phyloP scores from a whole-genome alignment of 1,140 invertebrate species.

The Aphaenogaster floridana region DNA sequence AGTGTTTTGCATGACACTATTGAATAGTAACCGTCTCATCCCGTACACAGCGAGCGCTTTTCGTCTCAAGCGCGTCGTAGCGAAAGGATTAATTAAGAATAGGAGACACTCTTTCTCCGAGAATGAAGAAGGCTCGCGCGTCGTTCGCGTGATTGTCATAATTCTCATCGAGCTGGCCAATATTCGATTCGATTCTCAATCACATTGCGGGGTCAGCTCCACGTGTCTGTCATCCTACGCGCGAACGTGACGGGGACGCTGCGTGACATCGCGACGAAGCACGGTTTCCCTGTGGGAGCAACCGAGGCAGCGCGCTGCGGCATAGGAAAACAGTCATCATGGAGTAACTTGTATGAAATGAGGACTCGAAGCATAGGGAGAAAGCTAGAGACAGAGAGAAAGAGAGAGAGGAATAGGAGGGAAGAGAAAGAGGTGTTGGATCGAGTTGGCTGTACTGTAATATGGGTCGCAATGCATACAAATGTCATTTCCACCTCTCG shows the following conservation, averaged over 20 bases:
- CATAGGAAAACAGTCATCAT: constrained; percentile 85
- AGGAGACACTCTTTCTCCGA: background rate
- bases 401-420: constrained; percentile 46
- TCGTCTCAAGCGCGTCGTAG: too few relatives aligned
- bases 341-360: constrained; percentile 74
- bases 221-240: constrained; percentile 12
- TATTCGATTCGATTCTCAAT: constrained; percentile 13
- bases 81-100: background rate
- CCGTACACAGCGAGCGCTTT: too few relatives aligned
- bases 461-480: constrained; percentile 85
- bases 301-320: constrained; percentile 65
- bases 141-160: background rate
- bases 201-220: background rate
- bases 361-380: constrained; percentile 19
- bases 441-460: constrained; percentile 83
- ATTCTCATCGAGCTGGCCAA: background rate
- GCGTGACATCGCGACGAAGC: background rate
- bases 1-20: too few relatives aligned
- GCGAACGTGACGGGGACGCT: background rate
- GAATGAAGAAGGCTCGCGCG: background rate
- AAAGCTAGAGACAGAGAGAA: constrained; percentile 30
- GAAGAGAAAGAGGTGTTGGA: constrained; percentile 70
- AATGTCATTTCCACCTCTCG: constrained; percentile 84
- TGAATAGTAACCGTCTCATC: too few relatives aligned
- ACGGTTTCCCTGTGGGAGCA: constrained; percentile 71